Evolutionary conservation across 2,113 vertebrate genomes (phyloP).

Genomic region (Scophthalmus maximus): DNA sequence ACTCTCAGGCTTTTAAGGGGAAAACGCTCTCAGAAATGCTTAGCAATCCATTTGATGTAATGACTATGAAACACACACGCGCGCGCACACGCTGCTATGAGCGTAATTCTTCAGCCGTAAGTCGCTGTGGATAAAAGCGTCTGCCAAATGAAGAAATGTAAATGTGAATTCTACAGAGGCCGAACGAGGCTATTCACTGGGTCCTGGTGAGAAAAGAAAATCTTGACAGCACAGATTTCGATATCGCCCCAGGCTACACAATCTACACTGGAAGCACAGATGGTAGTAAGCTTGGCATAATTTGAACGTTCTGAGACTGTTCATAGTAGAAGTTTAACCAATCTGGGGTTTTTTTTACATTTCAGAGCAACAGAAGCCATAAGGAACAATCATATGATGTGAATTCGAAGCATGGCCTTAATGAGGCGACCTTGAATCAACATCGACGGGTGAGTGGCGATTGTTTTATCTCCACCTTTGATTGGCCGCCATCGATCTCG

Average conservation of each 20-base stretch:
- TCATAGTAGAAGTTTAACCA: background rate
- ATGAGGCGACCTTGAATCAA: conserved; percentile 58
- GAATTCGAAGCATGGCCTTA: background rate
- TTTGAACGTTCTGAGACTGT: background rate
- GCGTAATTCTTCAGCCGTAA: background rate
- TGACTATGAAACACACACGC: conserved; percentile 40
- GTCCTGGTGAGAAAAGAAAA: conserved; percentile 5
- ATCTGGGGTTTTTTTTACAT: background rate
- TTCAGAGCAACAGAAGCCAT: background rate
- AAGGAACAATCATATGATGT: background rate
- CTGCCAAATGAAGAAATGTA: background rate
- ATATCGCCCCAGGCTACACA: conserved; percentile 18
- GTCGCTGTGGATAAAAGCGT: background rate
- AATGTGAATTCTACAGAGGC: conserved; percentile 33
- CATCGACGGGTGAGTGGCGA: conserved; percentile 48
- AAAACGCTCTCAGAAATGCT: conserved; percentile 54
- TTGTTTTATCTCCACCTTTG: conserved; percentile 68
- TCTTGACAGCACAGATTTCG: conserved; percentile 28
- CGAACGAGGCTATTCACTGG: conserved; percentile 25
- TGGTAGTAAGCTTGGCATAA: background rate
- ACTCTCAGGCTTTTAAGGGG: conserved; percentile 56
- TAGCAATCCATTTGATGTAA: conserved; percentile 59
- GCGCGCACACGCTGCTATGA: background rate
- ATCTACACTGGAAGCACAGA: conserved; percentile 23
- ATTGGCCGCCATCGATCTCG: conserved; percentile 68